These are phyloP conservation scores for Saxidomus purpurata DNA, from an alignment of 1,140 invertebrate genomes.

Conservation along the genomic window DNA sequence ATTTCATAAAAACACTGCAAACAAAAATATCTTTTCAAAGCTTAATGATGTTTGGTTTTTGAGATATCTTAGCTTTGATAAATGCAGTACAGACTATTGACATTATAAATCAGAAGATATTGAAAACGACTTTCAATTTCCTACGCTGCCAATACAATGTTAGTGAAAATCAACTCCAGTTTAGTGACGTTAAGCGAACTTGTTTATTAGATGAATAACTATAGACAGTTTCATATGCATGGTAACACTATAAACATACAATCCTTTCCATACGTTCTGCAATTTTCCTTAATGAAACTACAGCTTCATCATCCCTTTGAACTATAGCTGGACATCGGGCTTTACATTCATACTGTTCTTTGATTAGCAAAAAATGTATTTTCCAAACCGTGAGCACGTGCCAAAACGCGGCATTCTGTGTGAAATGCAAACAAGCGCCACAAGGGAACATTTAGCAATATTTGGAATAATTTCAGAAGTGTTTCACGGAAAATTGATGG, in stretches of 20 bases:
- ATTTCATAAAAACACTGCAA: conserved; percentile 59
- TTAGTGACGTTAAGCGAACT: too few species aligned
- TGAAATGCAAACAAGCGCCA: conserved; percentile 47
- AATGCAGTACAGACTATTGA: conserved; percentile 38
- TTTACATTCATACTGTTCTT: conserved; percentile 5
- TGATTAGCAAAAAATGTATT: conserved; percentile 49
- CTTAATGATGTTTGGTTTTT: conserved; percentile 66
- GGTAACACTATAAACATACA: too few species aligned
- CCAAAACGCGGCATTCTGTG: conserved; percentile 25
- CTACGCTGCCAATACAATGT: neutral
- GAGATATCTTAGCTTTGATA: conserved; percentile 56
- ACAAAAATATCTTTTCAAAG: conserved; percentile 67
- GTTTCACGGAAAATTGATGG: conserved; percentile 48
- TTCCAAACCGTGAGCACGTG: conserved; percentile 46
- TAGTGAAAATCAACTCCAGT: neutral
- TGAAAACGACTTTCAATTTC: conserved; percentile 17
- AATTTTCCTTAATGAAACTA: too few species aligned
- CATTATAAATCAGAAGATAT: conserved; percentile 20
- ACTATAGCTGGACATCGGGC: neutral
- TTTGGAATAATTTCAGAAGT: conserved; percentile 43
- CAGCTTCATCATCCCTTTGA: neutral
- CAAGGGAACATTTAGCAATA: conserved; percentile 49
- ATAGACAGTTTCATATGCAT: too few species aligned
- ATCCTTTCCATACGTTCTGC: too few species aligned
- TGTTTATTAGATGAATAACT: too few species aligned